phyloP scores from a whole-genome alignment of 2,113 vertebrate genomes.

The Hymenochirus boettgeri region DNA sequence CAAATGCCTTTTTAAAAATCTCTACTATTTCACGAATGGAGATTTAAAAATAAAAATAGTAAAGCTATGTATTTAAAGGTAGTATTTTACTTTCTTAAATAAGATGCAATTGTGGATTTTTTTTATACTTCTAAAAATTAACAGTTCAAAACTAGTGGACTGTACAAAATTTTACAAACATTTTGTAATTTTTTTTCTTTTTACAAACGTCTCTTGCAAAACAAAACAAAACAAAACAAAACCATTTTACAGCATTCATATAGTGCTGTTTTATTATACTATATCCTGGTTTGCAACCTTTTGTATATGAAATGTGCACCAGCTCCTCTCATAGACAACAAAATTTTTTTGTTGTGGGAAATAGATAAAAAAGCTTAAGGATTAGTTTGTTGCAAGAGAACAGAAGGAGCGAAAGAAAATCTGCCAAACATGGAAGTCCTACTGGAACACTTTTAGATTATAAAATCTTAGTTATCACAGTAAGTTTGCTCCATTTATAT shows the following conservation, averaged over 20 bases:
- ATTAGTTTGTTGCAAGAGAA: too few species aligned
- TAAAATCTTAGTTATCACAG: too few species aligned
- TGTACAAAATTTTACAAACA: slow-evolving; percentile 35
- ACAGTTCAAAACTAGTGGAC: not conserved
- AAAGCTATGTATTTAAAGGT: slow-evolving; percentile 24
- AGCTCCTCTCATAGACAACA: too few species aligned
- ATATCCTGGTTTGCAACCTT: not conserved
- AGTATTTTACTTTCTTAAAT: slow-evolving; percentile 31
- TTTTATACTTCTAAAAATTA: slow-evolving; percentile 10
- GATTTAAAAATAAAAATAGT: slow-evolving; percentile 13
- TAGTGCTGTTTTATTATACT: not conserved
- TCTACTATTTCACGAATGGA: slow-evolving; percentile 28
- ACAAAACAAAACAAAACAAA: not conserved
- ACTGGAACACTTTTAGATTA: too few species aligned
- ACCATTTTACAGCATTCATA: not conserved
- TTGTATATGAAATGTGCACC: not conserved
- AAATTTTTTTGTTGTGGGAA: too few species aligned
- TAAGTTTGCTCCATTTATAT: too few species aligned
- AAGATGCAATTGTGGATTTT: slow-evolving; percentile 5
- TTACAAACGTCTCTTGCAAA: not conserved
- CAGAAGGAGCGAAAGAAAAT: not conserved
- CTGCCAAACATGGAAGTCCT: too few species aligned
- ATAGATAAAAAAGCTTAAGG: too few species aligned
- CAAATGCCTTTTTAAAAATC: not conserved
- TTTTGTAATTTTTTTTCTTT: slow-evolving; percentile 3